phyloP scores from a whole-genome alignment of 2,797 vertebrate genomes.

The Kryptolebias ocellatus region DNA sequence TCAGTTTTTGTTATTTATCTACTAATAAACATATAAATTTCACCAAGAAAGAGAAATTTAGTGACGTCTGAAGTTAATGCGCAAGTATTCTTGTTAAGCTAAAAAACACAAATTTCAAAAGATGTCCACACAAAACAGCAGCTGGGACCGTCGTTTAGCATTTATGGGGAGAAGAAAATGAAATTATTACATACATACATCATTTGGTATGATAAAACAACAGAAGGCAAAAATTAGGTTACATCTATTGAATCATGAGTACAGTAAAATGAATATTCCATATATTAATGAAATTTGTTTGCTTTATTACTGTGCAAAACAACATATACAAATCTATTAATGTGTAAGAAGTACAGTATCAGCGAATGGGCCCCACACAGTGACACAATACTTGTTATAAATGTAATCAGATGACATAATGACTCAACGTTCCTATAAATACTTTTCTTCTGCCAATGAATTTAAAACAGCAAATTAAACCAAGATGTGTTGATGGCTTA shows the following conservation, averaged over 20 bases:
- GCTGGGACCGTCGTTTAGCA: conserved; percentile 49
- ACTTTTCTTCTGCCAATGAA: conserved; percentile 24
- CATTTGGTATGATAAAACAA: conserved; percentile 75
- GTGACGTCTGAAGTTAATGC: no score
- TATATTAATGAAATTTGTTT: conserved; percentile 81
- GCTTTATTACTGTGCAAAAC: conserved; percentile 80
- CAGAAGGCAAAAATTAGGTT: conserved; percentile 62
- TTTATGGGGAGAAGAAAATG: conserved; percentile 59
- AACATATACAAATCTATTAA: conserved; percentile 80
- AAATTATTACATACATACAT: conserved; percentile 71
- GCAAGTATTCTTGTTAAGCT: no score
- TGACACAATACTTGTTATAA: conserved; percentile 44
- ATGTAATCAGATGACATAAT: conserved; percentile 37
- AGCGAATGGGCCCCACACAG: conserved; percentile 54
- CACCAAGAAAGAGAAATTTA: no score
- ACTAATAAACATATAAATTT: no score
- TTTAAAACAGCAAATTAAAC: conserved; percentile 14
- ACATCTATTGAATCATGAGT: conserved; percentile 76
- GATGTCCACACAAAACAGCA: conserved; percentile 20
- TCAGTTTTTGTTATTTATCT: no score
- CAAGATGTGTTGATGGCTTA: conserved; percentile 41
- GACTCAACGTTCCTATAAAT: conserved; percentile 61
- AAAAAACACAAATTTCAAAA: not conserved
- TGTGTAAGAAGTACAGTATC: conserved; percentile 76
- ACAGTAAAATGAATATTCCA: conserved; percentile 78